Base-by-base conservation (phyloP, 2,797 vertebrate genomes). In the Phataginus tetradactyla region DNA sequence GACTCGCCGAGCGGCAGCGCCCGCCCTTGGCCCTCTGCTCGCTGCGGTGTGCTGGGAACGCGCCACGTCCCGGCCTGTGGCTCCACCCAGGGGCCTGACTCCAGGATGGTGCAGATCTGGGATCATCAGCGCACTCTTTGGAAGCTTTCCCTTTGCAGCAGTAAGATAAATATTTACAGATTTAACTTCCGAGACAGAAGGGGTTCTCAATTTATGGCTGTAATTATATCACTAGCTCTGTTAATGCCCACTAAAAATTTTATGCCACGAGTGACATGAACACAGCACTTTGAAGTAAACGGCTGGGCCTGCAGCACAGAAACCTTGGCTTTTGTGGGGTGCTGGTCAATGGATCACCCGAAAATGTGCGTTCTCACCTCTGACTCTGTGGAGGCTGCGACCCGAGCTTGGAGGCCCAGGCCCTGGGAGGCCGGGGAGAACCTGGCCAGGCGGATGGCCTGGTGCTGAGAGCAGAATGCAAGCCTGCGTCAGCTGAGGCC, bases 161-260 rank as follows among this genome's bases (percentile, higher is more conserved):
- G 96, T 96, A 96, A 97, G 95, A 91, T 90, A 81, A 97, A 95
- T 96, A 96, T 97, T 96, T 96, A 96, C 91, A 13, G 95, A 97
- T 96, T 96, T 95, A 91, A 96, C 97, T 97, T 96, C 59, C 66
- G 96, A 97, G 97, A 96, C 97, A 92, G 95, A 96, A 64, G 98
- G 98, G 97, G 94, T 27, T 95, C 94, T 92, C 97, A 92, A 98
- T 98, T 98, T 98, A 97, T 59, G 86, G 95, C 87, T 59, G 95
- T 97, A 98, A 99, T 99, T 98, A 98, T 96, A 97, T 91, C 98
- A 97, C 86, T 96, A 97, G 98, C 98, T 98, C 97, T 97, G 98
- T 98, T 98, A 98, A 97, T 80, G 83, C 96, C 97, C 95, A 96
- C 86, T 97, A 95, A 97, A 98, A 98, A 86, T 4, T 96, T 94